Evolutionary conservation across 1,140 invertebrate species (phyloP), one percentile per base, ranked within the genome.

Genomic region (Parapsyche elsis): DNA sequence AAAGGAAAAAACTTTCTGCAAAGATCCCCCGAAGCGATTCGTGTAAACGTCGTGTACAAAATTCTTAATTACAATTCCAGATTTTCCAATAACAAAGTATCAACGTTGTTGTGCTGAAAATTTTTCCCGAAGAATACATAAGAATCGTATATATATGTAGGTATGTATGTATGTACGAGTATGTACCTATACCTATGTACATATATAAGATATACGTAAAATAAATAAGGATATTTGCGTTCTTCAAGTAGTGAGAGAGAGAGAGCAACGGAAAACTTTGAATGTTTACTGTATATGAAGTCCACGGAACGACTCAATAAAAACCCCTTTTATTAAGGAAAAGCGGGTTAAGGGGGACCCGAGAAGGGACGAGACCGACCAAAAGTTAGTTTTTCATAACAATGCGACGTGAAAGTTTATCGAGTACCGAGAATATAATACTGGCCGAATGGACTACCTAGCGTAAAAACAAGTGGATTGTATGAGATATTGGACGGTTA

Each of bases 271-370:
- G 71, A 49, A 73, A 73, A 73, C 38, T 73, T 73, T 73, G 71
- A 73, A 73, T 73, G 71, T 73, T 73, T 73, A 73, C 71, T 73
- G 71, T 73, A 73, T 73, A 73, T 73, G 71, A 73, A 73, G 71
- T 73, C 71, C 26, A 46, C 71, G 71, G 23, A 73, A 73, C 71
- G 71, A 46, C 71, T 73, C 71, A 73, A 73, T 73, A 73, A 73
- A 73, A 73, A 73, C 71, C 71, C 71, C 46, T 73, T 73, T 73
- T 73, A 73, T 73, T 73, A 73, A 49, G 71, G 64, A 67, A 73
- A 73, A 73, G 71, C n/a, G 24, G 45, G 71, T 73, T 45, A 73
- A 38, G 38, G 44, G 45, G 61, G 19, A 26, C 61, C 61, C 61
- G 19, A 67, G 61, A 19, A 67, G 61, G 71, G 26, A 38, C 71